Conservation (phyloP, 2,888 invertebrate species). For the Andrena bicolor region DNA sequence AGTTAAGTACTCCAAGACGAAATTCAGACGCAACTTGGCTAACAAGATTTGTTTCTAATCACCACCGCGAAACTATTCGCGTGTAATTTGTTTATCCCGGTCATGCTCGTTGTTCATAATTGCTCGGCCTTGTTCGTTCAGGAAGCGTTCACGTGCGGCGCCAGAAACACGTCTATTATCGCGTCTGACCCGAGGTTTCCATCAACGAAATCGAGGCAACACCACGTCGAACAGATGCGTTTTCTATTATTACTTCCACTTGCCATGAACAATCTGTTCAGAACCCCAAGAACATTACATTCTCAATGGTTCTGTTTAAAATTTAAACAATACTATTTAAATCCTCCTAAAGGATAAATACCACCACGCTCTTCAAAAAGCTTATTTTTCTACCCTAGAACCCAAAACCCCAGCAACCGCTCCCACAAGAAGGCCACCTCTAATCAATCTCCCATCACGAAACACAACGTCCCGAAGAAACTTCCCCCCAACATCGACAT, state of each 20-base stretch:
- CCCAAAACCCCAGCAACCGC: too few species aligned
- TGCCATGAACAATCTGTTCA: too few species aligned
- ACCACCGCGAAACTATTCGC: constrained; percentile 82
- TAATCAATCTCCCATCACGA: neutral
- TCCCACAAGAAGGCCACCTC: too few species aligned
- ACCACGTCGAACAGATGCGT: constrained; percentile 5
- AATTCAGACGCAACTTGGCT: constrained; percentile 75
- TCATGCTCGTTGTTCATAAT: constrained; percentile 77
- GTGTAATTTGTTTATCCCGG: constrained; percentile 83
- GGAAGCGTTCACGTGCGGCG: constrained; percentile 58
- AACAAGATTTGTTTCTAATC: constrained; percentile 83
- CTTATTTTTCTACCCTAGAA: too few species aligned
- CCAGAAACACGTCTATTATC: constrained; percentile 67
- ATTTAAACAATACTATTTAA: too few species aligned
- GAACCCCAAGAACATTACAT: too few species aligned
- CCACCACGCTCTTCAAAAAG: too few species aligned
- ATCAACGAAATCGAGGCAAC: constrained; percentile 47
- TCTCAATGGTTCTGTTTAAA: too few species aligned
- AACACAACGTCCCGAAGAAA: neutral
- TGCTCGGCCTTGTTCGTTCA: constrained; percentile 61
- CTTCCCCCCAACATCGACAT: too few species aligned
- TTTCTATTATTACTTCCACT: neutral
- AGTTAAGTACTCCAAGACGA: constrained; percentile 28
- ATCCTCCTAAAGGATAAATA: too few species aligned
- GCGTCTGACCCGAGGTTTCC: constrained; percentile 61